phyloP scores from a whole-genome alignment of 2,797 vertebrate genomes.

The Liparis tanakae region DNA sequence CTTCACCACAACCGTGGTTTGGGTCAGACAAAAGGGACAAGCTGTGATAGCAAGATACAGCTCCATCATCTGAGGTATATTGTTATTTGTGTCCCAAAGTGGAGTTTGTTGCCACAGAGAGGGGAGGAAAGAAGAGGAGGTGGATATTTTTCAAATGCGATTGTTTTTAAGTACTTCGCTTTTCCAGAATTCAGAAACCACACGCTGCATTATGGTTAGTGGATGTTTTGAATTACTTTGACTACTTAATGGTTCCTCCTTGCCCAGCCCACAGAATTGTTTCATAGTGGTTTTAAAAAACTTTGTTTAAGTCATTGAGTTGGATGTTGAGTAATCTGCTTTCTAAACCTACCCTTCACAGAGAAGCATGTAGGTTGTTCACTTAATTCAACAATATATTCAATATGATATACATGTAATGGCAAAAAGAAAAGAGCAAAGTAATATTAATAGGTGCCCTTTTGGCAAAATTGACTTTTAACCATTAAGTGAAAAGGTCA shows the following conservation, averaged over 20 bases:
- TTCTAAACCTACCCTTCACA: slow-evolving; percentile 49
- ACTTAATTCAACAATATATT: slow-evolving; percentile 19
- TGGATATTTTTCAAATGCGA: slow-evolving; percentile 68
- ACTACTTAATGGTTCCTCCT: slow-evolving; percentile 79
- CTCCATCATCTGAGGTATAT: slow-evolving; percentile 29
- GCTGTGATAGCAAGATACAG: slow-evolving; percentile 64
- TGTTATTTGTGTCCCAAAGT: slow-evolving; percentile 58
- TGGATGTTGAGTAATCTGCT: slow-evolving; percentile 75
- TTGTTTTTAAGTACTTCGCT: slow-evolving; percentile 78
- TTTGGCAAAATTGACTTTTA: background rate
- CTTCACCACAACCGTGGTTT: slow-evolving; percentile 72
- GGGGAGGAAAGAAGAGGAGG: slow-evolving; percentile 62
- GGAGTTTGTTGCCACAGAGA: slow-evolving; percentile 61
- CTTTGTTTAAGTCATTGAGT: slow-evolving; percentile 74
- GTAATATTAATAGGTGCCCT: background rate
- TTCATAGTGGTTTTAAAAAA: slow-evolving; percentile 76
- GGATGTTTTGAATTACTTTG: slow-evolving; percentile 80
- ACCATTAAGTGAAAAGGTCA: background rate
- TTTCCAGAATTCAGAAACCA: slow-evolving; percentile 83
- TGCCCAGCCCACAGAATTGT: slow-evolving; percentile 75
- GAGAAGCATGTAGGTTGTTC: slow-evolving; percentile 24
- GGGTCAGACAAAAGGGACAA: slow-evolving; percentile 71
- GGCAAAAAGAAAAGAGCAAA: slow-evolving; percentile 6
- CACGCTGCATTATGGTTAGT: slow-evolving; percentile 76
- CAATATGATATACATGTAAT: slow-evolving; percentile 12